Percentiles rank a stretch among this genome's conserved stretches.
Evolutionary conservation across 2,888 invertebrate genomes (phyloP).

Genomic region (Drosophila neotestacea): DNA sequence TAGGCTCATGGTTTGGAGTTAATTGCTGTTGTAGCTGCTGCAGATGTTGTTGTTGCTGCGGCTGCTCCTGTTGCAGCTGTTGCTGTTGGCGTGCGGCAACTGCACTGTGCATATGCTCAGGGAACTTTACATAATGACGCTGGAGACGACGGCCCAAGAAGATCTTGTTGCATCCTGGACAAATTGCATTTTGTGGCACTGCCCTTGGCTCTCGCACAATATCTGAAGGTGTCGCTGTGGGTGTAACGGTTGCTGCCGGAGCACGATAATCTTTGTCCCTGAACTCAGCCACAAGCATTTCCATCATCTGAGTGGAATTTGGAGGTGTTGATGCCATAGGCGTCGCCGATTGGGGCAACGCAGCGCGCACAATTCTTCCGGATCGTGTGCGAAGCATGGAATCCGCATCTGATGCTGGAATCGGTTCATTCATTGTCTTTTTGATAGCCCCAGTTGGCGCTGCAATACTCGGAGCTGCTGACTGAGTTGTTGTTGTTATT

Average conservation of each 20-base stretch:
- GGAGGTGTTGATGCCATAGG: slow-evolving; percentile 28
- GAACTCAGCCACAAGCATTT: slow-evolving; percentile 73
- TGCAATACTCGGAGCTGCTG: not conserved
- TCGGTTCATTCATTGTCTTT: slow-evolving; percentile 1
- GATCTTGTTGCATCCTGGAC: slow-evolving; percentile 83
- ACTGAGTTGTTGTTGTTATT: not conserved
- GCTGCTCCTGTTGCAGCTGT: not conserved
- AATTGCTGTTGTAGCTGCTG: slow-evolving; percentile 13
- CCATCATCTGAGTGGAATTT: slow-evolving; percentile 59
- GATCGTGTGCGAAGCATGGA: slow-evolving; percentile 69
- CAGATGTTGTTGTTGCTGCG: not conserved
- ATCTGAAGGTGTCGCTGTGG: not conserved
- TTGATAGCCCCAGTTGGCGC: not conserved
- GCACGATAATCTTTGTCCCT: slow-evolving; percentile 66
- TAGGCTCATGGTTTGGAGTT: slow-evolving; percentile 29
- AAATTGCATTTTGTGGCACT: slow-evolving; percentile 80
- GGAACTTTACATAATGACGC: slow-evolving; percentile 81
- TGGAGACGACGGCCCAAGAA: slow-evolving; percentile 83
- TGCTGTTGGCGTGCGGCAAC: slow-evolving; percentile 29
- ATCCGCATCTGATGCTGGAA: slow-evolving; percentile 16
- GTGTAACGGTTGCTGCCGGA: slow-evolving; percentile 8
- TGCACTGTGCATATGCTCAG: slow-evolving; percentile 78
- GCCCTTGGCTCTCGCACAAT: slow-evolving; percentile 28
- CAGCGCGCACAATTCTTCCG: slow-evolving; percentile 71
- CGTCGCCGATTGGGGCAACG: slow-evolving; percentile 32